phyloP scores from a whole-genome alignment of 2,113 vertebrate genomes.

The Lampris megalopsis region DNA sequence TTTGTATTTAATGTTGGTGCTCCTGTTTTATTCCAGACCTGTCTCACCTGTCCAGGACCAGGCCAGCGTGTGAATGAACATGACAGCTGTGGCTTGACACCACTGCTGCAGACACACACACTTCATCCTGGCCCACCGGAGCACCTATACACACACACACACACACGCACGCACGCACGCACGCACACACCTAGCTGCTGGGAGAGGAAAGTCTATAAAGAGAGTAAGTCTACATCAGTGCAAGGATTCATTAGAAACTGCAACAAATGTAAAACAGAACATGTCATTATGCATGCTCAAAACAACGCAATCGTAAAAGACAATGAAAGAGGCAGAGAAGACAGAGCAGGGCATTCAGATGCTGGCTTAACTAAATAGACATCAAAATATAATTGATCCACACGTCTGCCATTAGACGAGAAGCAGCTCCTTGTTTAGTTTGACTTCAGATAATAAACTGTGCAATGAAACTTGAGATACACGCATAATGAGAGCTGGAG shows the following conservation, averaged over 20 bases:
- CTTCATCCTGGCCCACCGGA: slow-evolving; percentile 64
- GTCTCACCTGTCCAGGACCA: slow-evolving; percentile 78
- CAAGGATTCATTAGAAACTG: not conserved
- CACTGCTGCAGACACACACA: slow-evolving; percentile 48
- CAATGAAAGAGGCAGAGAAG: not conserved
- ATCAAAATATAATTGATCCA: too few relatives aligned
- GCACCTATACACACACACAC: slow-evolving; percentile 36
- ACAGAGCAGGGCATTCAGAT: not conserved
- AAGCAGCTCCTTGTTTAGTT: too few relatives aligned
- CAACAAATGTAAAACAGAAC: too few relatives aligned
- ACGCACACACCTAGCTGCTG: slow-evolving; percentile 56
- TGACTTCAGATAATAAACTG: too few relatives aligned
- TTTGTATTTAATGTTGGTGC: not conserved
- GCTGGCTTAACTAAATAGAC: not conserved
- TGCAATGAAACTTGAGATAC: too few relatives aligned
- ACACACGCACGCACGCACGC: slow-evolving; percentile 32
- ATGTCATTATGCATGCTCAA: too few relatives aligned
- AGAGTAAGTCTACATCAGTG: not conserved
- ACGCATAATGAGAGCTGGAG: too few relatives aligned
- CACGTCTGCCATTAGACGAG: too few relatives aligned
- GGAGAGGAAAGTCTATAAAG: slow-evolving; percentile 12
- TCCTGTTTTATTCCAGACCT: not conserved
- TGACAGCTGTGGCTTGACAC: slow-evolving; percentile 60
- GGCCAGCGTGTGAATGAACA: slow-evolving; percentile 77
- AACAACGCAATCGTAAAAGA: not conserved